Base-by-base conservation (phyloP, 2,113 vertebrate genomes). In the Psephotus haematonotus region DNA sequence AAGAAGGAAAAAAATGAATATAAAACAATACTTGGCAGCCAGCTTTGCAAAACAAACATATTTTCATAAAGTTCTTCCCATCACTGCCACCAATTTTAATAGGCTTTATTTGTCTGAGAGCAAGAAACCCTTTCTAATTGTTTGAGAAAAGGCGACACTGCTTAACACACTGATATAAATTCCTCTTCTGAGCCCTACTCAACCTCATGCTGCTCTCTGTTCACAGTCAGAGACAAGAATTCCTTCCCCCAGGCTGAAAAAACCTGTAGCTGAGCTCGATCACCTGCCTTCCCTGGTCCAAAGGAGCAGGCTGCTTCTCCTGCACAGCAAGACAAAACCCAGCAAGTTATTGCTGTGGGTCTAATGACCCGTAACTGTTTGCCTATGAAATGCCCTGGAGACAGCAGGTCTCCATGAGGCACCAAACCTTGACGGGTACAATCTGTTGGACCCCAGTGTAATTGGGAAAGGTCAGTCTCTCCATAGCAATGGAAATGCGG, bases 11-110 rank as follows among this genome's bases (percentile, higher is more conserved):
- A 95, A 94, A 78, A 4, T 31, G 81, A 96, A 88, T 67, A 95
- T 90, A 96, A 97, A 97, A 97, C 96, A 97, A 97, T 94, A 96
- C 84, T 96, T 97, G 97, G 95, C 96, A 96, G 80, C 9, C 46
- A 83, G 76, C 44, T 96, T 88, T 83, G 85, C 89, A 97, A 97
- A 97, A 94, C 90, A 97, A 96, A 97, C 89, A 94, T 74, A 92
- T 89, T 97, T 97, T 94, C 11, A 20, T 89, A 87, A 88, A 95
- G 82, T 84, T 81, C 95, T 97, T 96, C 94, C 94, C 96, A 96
- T 92, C 92, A 79, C 67, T 89, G 77, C 93, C 95, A 96, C 87
- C 92, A 89, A 29, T 23, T 92, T 93, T 94, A 96, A 97, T 72
- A 63, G 85, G 24, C 24, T 96, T 87, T 90, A 85, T 93, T 89